Base-by-base conservation (phyloP, 2,888 invertebrate genomes). In the Phlogophora meticulosa region DNA sequence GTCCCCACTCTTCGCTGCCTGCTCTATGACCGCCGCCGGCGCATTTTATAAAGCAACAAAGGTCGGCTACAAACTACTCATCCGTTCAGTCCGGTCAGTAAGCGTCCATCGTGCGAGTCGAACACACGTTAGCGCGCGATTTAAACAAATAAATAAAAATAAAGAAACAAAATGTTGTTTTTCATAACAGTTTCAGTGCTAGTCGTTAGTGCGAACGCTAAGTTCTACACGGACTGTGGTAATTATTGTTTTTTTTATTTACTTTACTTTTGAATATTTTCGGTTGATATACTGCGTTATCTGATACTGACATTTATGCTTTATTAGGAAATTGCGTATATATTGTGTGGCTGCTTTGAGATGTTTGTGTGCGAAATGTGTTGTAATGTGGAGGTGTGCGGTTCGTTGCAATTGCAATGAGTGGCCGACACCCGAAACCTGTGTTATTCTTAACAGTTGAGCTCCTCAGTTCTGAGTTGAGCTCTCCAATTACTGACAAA, bases 161-260 rank as follows among this genome's bases (percentile, higher is more conserved):
- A 53, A 78, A 90, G 5, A 28, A 2, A 28, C 28, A 28, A 87
- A 85, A 94, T 94, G 94, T 92, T 93, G 87, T 90, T 90, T 77
- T 85, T 85, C 76, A 65, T 92, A 72, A 83, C 87, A 51, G 75
- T 91, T 60, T 82, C 88, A 53, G 88, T 94, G 78, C 81, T 94
- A 5, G 83, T 94, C 74, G 91, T 90, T 77, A 89, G 92, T 90
- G 91, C 88, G 10, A 89, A 95, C 68, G 95, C 93, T 4, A 94
- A 94, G 69, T 94, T 93, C 86, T 94, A 93, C 87, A 89, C 87
- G 69, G 95, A 95, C 83, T 95, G 95, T 71, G 95, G 95, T 95
- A 91, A 86, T 76, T 88, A 78, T 81, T 53, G 55, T 22, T 70
- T 65, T 64, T 63, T 7, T 1, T 22, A 9, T 60, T 28, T 38